These are phyloP conservation scores for Naso thynnoides DNA, from an alignment of 2,797 vertebrate genomes.

Conservation along the genomic window DNA sequence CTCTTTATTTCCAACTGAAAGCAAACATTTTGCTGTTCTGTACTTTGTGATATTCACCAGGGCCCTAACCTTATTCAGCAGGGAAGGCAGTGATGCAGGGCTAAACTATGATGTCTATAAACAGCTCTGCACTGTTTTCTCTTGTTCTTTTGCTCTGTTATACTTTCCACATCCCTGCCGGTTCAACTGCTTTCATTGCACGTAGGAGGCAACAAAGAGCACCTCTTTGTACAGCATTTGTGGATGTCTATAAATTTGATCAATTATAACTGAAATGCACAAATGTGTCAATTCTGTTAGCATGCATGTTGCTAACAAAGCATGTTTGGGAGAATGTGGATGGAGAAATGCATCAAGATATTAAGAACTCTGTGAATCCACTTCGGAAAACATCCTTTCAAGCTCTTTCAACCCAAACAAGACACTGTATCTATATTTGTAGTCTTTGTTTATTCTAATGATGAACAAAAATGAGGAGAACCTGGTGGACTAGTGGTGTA, in stretches of 20 bases:
- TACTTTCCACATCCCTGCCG: neutral
- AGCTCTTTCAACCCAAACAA: neutral
- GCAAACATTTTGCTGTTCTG: conserved; percentile 1
- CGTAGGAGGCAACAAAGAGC: neutral
- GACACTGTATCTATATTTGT: neutral
- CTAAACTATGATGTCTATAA: neutral
- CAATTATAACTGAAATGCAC: neutral
- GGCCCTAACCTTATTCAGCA: conserved; percentile 22
- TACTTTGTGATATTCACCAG: conserved; percentile 17
- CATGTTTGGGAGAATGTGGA: no score
- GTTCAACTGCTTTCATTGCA: neutral
- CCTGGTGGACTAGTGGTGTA: neutral
- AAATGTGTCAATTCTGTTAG: neutral
- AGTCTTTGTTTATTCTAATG: neutral
- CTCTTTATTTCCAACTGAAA: neutral
- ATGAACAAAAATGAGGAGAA: neutral
- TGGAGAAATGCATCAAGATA: neutral
- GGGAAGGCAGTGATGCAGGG: conserved; percentile 7
- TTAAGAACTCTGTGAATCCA: neutral
- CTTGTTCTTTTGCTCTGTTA: neutral
- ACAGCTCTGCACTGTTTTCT: conserved; percentile 30
- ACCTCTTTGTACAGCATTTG: neutral
- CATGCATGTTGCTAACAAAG: neutral
- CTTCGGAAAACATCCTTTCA: neutral
- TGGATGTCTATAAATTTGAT: neutral